Evolutionary conservation across 1,140 invertebrate genomes (phyloP).

Genomic region (Delia radicum): DNA sequence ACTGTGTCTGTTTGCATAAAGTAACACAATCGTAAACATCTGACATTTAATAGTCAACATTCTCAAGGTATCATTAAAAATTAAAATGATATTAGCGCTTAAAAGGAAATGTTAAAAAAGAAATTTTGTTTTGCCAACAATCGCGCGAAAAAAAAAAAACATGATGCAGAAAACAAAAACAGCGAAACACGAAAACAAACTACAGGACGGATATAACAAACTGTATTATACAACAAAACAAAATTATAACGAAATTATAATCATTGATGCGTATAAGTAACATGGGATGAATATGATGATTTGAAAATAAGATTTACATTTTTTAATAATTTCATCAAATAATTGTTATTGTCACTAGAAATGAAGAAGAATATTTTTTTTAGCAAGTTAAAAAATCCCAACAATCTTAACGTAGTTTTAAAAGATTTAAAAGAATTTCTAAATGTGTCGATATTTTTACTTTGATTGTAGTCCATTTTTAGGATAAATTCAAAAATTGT

Average conservation of each 20-base stretch:
- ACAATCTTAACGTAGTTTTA: too few relatives aligned
- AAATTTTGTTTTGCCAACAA: neutral
- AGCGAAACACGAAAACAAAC: neutral
- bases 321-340: neutral
- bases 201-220: neutral
- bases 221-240: neutral
- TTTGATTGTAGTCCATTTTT: too few relatives aligned
- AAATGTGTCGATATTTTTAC: too few relatives aligned
- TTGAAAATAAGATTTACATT: neutral
- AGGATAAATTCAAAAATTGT: too few relatives aligned
- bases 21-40: neutral
- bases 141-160: neutral
- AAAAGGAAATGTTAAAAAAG: neutral
- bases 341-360: neutral
- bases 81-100: neutral
- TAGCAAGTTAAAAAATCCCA: too few relatives aligned
- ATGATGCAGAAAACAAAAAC: neutral
- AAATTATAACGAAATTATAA: neutral
- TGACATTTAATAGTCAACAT: neutral
- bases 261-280: conserved; percentile 4
- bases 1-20: neutral
- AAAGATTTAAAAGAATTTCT: too few relatives aligned
- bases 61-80: conserved; percentile 4
- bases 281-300: neutral
- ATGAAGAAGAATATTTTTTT: neutral